Base-by-base conservation (phyloP, 2,113 vertebrate species). In the Benitochromis conjunctus region DNA sequence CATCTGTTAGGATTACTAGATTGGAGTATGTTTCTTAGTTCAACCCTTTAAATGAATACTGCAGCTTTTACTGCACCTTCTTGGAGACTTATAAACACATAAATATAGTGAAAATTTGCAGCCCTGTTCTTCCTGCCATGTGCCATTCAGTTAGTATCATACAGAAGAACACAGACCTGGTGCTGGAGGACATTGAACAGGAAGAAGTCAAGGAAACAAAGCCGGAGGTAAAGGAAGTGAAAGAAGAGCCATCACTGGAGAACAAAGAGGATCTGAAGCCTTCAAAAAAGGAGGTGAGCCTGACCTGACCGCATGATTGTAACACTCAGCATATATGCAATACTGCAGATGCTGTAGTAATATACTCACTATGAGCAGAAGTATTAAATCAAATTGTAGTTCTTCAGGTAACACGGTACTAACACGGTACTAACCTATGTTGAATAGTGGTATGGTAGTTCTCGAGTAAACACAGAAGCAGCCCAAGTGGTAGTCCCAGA, bases 171-270 rank as follows among this genome's bases (percentile, higher is more conserved):
- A 53, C 53, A 3, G 95, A 93, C 62, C 88, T 96, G 93, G 81
- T 94, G 4, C 89, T 96, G 81, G 95, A 96, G 89, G 96, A 96
- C 38, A 4, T 96, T 21, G 94, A 94, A 26, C 60, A 90, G 14
- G 92, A 92, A 56, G 86, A 89, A 86, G 88, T 31, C 46, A 76
- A 93, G 5, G 55, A 90, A n/a, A 43, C 24, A 7, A 16, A 54
- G 51, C 56, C 71, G 56, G 13, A 78, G 29, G 26, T 41, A 5
- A 79, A 79, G 46, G 19, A 86, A 36, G 19, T 34, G 46, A 76
- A 53, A 12, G 46, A 53, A 76, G 46, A 1, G 26, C 46, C 43
- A 76, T 43, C 11, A 6, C 54, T 53, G 71, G 26, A 51, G 31
- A 34, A 16, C 5, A 79, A 69, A 64, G 51, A 82, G 34, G 31